A percentile compares a stretch with the other conserved stretches of the same genome.
phyloP scores from a whole-genome alignment of 2,797 vertebrate genomes.

The Argya squamiceps region DNA sequence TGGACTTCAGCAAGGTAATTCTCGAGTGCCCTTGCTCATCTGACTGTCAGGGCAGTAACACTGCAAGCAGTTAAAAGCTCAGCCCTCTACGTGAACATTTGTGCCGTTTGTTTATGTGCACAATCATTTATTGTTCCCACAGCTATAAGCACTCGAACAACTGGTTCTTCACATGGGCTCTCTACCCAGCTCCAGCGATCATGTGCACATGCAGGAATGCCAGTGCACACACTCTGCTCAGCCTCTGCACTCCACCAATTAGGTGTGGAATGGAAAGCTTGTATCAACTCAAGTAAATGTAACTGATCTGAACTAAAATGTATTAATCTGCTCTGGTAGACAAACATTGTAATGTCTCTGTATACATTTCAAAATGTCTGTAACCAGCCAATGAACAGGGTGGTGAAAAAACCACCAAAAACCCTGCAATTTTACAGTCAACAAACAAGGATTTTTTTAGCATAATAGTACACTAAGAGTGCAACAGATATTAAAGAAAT shows the following conservation, averaged over 20 bases:
- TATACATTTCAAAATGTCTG: accelerated
- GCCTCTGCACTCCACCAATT: neutral
- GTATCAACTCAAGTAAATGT: neutral
- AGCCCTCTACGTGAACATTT: neutral
- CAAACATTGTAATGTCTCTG: neutral
- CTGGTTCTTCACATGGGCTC: slow-evolving; percentile 22
- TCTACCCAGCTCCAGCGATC: neutral
- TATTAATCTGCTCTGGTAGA: neutral
- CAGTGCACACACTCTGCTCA: neutral
- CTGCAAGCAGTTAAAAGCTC: neutral
- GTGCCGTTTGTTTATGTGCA: slow-evolving; percentile 5
- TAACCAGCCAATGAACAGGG: neutral
- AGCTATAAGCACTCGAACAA: slow-evolving; percentile 33
- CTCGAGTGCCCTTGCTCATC: accelerated
- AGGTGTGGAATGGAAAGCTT: neutral
- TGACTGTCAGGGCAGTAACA: neutral
- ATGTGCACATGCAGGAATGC: neutral
- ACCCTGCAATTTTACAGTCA: neutral
- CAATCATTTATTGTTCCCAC: slow-evolving; percentile 31
- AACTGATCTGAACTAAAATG: neutral
- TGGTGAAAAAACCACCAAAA: neutral
- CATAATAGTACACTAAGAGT: neutral
- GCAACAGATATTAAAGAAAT: neutral
- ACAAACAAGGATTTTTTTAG: neutral
- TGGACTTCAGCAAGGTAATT: neutral